Conservation (phyloP, 2,113 vertebrate genomes). For the Pagrus major region DNA sequence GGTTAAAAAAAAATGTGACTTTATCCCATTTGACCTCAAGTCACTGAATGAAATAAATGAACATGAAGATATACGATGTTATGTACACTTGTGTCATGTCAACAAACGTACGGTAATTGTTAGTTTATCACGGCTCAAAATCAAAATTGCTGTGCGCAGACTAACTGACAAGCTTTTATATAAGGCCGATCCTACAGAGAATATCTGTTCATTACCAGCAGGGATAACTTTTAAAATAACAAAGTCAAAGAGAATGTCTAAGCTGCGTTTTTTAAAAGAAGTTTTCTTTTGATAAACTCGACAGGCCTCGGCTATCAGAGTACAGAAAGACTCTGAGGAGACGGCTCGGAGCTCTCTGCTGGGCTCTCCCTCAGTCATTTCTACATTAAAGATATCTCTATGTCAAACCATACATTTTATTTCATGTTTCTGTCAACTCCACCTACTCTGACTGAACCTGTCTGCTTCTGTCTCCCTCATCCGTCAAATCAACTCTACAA, state of each 20-base stretch:
- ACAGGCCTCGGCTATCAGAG: not conserved
- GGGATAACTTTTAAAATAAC: not conserved
- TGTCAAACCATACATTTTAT: not conserved
- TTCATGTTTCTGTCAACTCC: not conserved
- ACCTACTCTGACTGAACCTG: not conserved
- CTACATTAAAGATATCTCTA: not conserved
- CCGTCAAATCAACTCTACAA: not conserved
- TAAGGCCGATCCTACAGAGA: not conserved
- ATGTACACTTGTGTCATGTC: too few relatives aligned
- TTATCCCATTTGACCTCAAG: not conserved
- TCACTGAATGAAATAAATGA: too few relatives aligned
- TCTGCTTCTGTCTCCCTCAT: not conserved
- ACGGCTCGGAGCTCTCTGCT: not conserved
- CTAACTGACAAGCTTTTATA: not conserved
- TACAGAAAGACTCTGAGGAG: not conserved
- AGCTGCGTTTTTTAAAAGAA: not conserved
- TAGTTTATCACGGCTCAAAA: not conserved
- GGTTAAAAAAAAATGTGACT: not conserved
- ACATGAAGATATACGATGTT: too few relatives aligned
- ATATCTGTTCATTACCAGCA: not conserved
- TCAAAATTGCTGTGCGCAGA: not conserved
- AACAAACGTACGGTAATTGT: not conserved
- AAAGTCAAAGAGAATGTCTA: conserved; percentile 18
- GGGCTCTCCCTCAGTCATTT: not conserved
- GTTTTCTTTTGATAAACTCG: not conserved